Evolutionary conservation across 2,113 vertebrate species (phyloP).

Genomic region (Caretta caretta): DNA sequence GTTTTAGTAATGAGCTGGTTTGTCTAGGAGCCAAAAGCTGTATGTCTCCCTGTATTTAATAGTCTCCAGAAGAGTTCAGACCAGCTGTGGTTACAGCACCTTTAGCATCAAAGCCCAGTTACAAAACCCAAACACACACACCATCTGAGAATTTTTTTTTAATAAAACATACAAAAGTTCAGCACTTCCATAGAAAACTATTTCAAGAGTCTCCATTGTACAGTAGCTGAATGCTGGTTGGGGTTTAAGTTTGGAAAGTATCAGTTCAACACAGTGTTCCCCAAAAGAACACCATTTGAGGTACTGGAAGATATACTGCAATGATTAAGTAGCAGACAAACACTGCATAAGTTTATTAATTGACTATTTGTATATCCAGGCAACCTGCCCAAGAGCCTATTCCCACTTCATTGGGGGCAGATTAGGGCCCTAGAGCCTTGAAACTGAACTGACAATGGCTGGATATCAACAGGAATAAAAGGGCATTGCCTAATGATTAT

Average conservation of each 20-base stretch:
- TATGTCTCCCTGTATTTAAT: neutral
- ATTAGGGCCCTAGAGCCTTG: fast-evolving
- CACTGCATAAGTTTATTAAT: neutral
- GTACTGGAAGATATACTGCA: neutral
- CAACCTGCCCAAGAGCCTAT: neutral
- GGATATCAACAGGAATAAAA: neutral
- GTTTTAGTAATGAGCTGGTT: neutral
- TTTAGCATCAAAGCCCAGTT: neutral
- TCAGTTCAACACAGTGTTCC: neutral
- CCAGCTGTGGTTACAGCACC: neutral
- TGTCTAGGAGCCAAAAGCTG: neutral
- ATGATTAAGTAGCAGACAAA: neutral
- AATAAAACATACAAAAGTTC: constrained; percentile 56
- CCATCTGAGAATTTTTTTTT: neutral
- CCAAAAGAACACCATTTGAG: fast-evolving
- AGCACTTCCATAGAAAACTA: constrained; percentile 23
- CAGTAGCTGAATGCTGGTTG: neutral
- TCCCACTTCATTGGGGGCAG: neutral
- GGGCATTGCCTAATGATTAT: neutral
- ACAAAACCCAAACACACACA: neutral
- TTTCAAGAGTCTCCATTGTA: neutral
- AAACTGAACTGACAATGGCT: neutral
- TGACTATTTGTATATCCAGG: neutral
- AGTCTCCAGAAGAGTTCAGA: neutral
- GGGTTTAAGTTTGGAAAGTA: neutral